A percentile compares a stretch with the other conserved stretches of the same genome.
These are phyloP conservation scores for Molossus alvarezi DNA, from an alignment of 2,797 vertebrate genomes.

Conservation along the genomic window DNA sequence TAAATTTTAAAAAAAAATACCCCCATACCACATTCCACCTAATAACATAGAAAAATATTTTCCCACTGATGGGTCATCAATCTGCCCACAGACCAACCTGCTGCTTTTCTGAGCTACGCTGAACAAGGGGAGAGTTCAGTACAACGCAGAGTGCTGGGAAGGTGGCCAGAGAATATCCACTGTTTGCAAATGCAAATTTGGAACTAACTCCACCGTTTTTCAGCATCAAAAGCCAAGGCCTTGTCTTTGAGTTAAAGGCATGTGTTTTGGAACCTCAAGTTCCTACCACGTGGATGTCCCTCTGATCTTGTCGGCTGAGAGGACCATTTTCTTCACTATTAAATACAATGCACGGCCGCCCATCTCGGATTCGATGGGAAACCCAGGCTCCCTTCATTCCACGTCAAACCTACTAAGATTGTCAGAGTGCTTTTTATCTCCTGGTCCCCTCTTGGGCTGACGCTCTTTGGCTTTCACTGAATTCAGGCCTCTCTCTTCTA, in stretches of 20 bases:
- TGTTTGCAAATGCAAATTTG: conserved; percentile 14
- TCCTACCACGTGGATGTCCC: not conserved
- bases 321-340: conserved; percentile 36
- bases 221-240: conserved; percentile 7
- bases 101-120: conserved; percentile 14
- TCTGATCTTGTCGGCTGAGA: not conserved
- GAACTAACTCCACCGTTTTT: not conserved
- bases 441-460: not conserved
- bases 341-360: not conserved
- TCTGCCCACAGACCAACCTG: not conserved
- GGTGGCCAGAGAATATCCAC: not conserved
- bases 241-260: conserved; percentile 14
- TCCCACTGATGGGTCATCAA: not conserved
- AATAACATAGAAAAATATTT: not conserved
- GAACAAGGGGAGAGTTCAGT: not conserved
- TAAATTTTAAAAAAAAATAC: not conserved
- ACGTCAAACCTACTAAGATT: not conserved
- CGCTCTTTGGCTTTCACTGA: not conserved
- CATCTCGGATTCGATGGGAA: not conserved
- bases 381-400: not conserved
- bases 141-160: not conserved
- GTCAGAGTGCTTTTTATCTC: not conserved
- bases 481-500: not conserved
- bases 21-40: not conserved
- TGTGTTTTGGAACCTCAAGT: not conserved